Evolutionary conservation across 1,140 invertebrate genomes (phyloP), one percentile per base, ranked within the genome.

Genomic region (Sminthurides bifidus): DNA sequence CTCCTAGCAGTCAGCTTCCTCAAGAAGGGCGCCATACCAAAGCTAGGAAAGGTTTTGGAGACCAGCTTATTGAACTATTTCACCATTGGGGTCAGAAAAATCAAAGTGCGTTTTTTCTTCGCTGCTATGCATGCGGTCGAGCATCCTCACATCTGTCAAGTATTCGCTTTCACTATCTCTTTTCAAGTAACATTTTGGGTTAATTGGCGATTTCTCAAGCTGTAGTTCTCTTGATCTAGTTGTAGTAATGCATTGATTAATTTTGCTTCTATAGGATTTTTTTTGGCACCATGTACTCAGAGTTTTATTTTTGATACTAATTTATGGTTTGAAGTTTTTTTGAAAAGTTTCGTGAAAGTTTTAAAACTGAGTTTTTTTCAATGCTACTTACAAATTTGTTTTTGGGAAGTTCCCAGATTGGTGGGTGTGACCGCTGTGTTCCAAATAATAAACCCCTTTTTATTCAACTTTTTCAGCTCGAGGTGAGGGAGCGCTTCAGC

Each of bases 51-150:
- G 61, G 58, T 31, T 44, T 64, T 17, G 63, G 63, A 12, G 63
- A 64, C 33, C 63, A 64, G 38, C 44, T 64, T 2, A 41, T 58
- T 14, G 52, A 64, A 19, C 43, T 64, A 10, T 41, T 64, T 8
- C 56, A 61, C 27, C 56, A 59, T 10, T 64, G 63, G 63, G 59
- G 59, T 48, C 62, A 58, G 14, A 60, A 52, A 43, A 6, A 49
- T 27, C 55, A 60, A 59, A 64, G 54, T 59, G 58, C 26, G 58
- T 60, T 53, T 31, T 37, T 44, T 51, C 44, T 57, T 46, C 52
- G 30, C 23, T 56, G 54, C 53, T 62, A 52, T 55, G 56, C 60
- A 54, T 57, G 52, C 53, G 52, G 52, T 41, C n/a, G n/a, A n/a
- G 50, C 52, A 52, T 57, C 49, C 49, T 51, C 53, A 29, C 45